A percentile compares a stretch with the other conserved stretches of the same genome.
Conservation (phyloP, 2,113 vertebrate species). For the Etheostoma spectabile region DNA sequence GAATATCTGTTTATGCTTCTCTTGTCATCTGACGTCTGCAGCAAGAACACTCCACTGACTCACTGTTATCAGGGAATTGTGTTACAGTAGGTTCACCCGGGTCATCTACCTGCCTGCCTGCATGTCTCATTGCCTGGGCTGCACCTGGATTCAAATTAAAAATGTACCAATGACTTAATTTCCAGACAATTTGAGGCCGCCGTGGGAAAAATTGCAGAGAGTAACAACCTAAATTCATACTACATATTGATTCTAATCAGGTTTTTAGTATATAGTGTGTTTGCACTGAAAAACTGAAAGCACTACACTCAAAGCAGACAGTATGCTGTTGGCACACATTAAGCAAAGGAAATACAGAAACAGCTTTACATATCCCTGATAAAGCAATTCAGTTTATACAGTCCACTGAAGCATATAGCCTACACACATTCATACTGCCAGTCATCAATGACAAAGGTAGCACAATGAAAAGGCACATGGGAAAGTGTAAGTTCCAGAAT, state of each 20-base stretch:
- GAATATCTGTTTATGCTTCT: conserved; percentile 26
- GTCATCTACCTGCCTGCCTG: background rate
- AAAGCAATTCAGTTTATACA: no score
- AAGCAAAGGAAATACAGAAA: no score
- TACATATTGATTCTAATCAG: background rate
- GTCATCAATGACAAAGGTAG: no score
- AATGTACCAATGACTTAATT: background rate
- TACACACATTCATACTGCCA: no score
- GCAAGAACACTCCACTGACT: conserved; percentile 26
- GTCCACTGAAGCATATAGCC: no score
- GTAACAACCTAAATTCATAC: background rate
- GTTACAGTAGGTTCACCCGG: conserved; percentile 22
- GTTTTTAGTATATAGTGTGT: background rate
- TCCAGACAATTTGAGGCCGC: background rate
- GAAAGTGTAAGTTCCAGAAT: no score
- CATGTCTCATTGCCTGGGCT: background rate
- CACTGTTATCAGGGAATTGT: conserved; percentile 10
- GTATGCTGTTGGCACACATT: no score
- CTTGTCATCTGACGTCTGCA: conserved; percentile 30
- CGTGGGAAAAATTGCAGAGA: background rate
- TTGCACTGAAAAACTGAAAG: no score
- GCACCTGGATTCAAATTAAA: conserved; percentile 11
- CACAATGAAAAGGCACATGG: no score
- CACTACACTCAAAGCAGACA: no score
- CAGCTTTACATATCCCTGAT: no score